Conservation (phyloP, 1,140 invertebrate genomes). For the Platyscapa corneri region DNA sequence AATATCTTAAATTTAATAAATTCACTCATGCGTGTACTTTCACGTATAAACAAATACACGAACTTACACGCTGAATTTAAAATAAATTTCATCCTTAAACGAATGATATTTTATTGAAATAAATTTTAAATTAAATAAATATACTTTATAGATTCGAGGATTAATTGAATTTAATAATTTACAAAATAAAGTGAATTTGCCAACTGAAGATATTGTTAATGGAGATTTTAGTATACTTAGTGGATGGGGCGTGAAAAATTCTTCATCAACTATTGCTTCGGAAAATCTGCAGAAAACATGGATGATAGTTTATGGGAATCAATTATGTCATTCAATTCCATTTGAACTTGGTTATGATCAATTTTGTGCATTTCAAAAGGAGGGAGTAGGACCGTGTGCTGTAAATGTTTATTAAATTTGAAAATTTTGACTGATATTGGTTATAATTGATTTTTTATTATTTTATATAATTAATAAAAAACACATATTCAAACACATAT, state of each 20-base stretch:
- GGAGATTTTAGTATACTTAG: background rate
- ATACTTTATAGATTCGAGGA: background rate
- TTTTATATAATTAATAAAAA: no score
- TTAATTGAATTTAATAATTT: background rate
- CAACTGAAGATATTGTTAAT: background rate
- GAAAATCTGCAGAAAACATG: background rate
- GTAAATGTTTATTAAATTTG: background rate
- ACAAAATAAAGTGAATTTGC: slow-evolving; percentile 1
- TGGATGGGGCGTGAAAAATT: background rate
- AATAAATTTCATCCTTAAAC: no score
- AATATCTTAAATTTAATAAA: no score
- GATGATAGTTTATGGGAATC: background rate
- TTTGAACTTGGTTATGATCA: no score
- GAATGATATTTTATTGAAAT: no score
- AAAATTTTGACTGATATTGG: background rate
- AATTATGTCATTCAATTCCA: background rate
- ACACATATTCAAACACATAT: no score
- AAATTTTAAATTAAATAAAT: no score
- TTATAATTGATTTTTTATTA: no score
- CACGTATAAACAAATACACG: no score
- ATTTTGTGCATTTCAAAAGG: background rate
- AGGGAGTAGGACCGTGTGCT: background rate
- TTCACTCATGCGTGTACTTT: no score
- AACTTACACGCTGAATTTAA: no score
- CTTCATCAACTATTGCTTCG: background rate